Base-by-base conservation (phyloP, 2,888 invertebrate species). In the Drosophila eohydei region DNA sequence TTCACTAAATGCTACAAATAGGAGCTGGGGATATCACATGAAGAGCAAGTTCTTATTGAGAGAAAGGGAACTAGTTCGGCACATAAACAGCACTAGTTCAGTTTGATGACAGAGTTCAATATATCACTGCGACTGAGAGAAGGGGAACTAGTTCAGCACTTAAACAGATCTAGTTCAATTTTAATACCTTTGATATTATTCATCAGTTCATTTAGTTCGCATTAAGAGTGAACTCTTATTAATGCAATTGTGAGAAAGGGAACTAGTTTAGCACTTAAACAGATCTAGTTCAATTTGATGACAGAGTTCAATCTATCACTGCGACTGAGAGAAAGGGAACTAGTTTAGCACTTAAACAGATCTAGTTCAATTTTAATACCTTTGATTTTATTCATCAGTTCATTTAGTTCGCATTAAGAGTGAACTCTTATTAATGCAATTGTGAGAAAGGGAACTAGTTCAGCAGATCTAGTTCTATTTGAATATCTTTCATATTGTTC, bases 1-100 rank as follows among this genome's bases (percentile, higher is more conserved):
- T 43, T 41, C 59, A 63, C 61, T 52, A 63, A 71, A 74, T 61
- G 64, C 64, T 43, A 40, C 36, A 44, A 32, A 52, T 52, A 16
- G 34, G 16, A 12, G 16, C 52, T 52, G 5, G 36, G 36, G 26
- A 21, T 21, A 36, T 4, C 51, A 4, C 51, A 14, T 14, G 14
- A 26, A 1, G 1, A 30, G 46, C 14, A 4, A n/a, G 9, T 5
- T 21, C 21, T 21, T 21, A 21, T 21, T 21, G 3, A 32, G 11
- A 16, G 32, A 34, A 50, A 21, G 7, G 3, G 8, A 50, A 21
- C 34, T 50, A 7, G 16, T 12, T 50, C 50, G 6, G 11, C 46
- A n/a, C 4, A 7, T 30, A 9, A 30, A 4, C 46, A n/a, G 9
- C 9, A 30, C 48, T 14, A 30, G 48, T 30, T 48, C 48, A 30